Evolutionary conservation across 2,113 vertebrate species (phyloP).

Genomic region (Mus pahari): DNA sequence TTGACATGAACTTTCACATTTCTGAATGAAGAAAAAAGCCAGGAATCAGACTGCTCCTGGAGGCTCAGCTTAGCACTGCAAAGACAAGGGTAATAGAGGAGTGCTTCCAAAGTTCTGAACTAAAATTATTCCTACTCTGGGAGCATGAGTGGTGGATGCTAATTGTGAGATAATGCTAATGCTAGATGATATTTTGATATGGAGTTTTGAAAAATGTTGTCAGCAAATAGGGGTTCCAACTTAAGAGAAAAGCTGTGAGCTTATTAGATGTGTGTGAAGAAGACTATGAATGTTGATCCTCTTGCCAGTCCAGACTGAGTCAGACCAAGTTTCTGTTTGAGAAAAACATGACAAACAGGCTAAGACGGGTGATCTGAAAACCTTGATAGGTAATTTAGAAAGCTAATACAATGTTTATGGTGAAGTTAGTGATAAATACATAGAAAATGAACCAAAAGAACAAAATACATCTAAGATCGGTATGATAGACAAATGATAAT

Average conservation of each 20-base stretch:
- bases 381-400: not conserved
- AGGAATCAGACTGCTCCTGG: not conserved
- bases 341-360: not conserved
- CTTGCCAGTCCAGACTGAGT: not conserved
- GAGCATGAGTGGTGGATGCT: not conserved
- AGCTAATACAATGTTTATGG: not conserved
- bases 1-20: not conserved
- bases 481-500: not conserved
- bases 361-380: not conserved
- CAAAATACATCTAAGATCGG: not conserved
- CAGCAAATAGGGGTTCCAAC: not conserved
- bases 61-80: not conserved
- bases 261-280: not conserved
- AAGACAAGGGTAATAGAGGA: not conserved
- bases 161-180: not conserved
- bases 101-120: not conserved
- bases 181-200: conserved; percentile 20
- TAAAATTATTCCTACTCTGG: not conserved
- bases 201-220: not conserved
- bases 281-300: not conserved
- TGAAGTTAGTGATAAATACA: not conserved
- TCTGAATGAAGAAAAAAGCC: not conserved
- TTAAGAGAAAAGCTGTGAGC: not conserved
- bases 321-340: not conserved
- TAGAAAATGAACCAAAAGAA: not conserved